phyloP scores from a whole-genome alignment of 2,797 vertebrate species.

The Lates japonicus region DNA sequence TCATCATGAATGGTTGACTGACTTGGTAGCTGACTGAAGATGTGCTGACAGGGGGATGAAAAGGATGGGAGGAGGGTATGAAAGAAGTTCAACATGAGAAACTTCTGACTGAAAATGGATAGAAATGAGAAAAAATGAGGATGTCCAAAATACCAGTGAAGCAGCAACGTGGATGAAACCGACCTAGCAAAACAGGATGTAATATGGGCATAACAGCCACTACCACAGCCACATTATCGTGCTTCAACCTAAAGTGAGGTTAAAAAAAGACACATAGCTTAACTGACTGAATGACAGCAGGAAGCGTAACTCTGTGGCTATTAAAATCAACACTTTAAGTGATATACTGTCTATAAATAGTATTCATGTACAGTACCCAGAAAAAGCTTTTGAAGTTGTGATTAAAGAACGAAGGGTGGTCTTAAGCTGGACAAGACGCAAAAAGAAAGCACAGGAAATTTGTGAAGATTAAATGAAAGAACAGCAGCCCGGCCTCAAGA shows the following conservation, averaged over 20 bases:
- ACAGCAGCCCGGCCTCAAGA: constrained; percentile 15
- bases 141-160: constrained; percentile 25
- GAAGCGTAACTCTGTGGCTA: constrained; percentile 32
- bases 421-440: background rate
- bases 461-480: background rate
- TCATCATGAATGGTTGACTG: constrained; percentile 48
- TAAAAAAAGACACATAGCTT: constrained; percentile 15
- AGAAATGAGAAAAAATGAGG: constrained; percentile 12
- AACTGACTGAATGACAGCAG: constrained; percentile 38
- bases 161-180: constrained; percentile 34
- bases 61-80: constrained; percentile 5
- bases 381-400: constrained; percentile 7
- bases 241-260: constrained; percentile 18
- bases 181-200: constrained; percentile 44
- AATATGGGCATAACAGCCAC: constrained; percentile 17
- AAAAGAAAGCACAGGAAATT: background rate
- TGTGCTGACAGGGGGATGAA: constrained; percentile 39
- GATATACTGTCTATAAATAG: constrained; percentile 27
- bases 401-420: constrained; percentile 20
- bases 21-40: constrained; percentile 31
- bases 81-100: constrained; percentile 35
- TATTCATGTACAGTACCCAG: background rate
- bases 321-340: constrained; percentile 33
- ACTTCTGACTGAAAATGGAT: constrained; percentile 16
- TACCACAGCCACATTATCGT: constrained; percentile 11